Evolutionary conservation across 2,888 invertebrate genomes (phyloP).

Genomic region (Brenthis ino): DNA sequence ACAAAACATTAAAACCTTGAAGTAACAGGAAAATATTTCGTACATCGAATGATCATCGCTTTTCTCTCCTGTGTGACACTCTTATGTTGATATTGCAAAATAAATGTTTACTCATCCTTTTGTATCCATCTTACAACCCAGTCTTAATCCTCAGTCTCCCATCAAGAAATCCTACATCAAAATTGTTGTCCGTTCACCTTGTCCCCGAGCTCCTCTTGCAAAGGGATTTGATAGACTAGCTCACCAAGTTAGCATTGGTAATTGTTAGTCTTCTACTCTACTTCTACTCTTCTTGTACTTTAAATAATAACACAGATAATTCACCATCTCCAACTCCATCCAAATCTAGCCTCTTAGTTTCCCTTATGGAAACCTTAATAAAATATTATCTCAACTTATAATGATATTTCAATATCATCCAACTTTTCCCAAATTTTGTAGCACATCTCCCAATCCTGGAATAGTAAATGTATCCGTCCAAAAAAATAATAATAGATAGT

Average conservation of each 20-base stretch:
- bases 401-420: neutral
- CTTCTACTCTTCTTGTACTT: too few relatives aligned
- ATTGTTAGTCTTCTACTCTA: neutral
- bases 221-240: neutral
- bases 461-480: slow-evolving; percentile 8
- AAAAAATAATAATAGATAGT: neutral
- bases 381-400: neutral
- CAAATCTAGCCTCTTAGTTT: too few relatives aligned
- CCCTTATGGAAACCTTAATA: too few relatives aligned
- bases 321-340: too few relatives aligned
- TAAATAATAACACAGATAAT: too few relatives aligned
- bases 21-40: too few relatives aligned
- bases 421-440: neutral
- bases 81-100: slow-evolving; percentile 20
- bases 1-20: too few relatives aligned
- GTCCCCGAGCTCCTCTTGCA: too few relatives aligned
- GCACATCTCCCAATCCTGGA: neutral
- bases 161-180: neutral
- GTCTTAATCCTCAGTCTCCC: too few relatives aligned
- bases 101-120: slow-evolving; percentile 5
- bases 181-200: slow-evolving; percentile 8
- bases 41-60: slow-evolving; percentile 26
- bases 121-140: neutral
- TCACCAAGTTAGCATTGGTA: neutral
- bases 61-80: slow-evolving; percentile 10